Conservation (phyloP, 2,113 vertebrate species). For the Ammodytes marinus region DNA sequence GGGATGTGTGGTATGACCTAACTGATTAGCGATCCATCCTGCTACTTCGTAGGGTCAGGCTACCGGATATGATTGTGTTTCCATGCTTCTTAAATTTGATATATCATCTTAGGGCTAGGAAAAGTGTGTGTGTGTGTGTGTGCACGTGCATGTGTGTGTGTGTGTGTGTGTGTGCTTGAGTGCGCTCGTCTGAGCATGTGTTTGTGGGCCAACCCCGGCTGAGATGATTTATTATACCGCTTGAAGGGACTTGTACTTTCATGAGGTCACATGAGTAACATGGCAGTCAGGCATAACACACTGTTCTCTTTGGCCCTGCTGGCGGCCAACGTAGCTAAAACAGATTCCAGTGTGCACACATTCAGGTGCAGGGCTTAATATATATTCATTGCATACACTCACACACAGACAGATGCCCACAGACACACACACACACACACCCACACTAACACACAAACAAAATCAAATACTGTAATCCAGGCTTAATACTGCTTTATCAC, state of each 20-base stretch:
- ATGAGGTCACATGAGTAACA: constrained; percentile 71
- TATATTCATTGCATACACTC: constrained; percentile 9
- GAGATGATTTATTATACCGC: constrained; percentile 77
- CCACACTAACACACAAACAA: constrained; percentile 2
- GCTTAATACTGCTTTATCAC: constrained; percentile 59
- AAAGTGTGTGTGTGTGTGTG: constrained; percentile 10
- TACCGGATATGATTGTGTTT: constrained; percentile 17
- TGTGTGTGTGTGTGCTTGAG: neutral
- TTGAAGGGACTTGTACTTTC: constrained; percentile 69
- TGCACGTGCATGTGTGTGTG: neutral
- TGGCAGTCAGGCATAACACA: constrained; percentile 59
- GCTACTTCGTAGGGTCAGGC: constrained; percentile 4
- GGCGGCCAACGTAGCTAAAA: constrained; percentile 55
- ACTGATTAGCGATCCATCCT: constrained; percentile 10
- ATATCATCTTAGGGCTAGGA: constrained; percentile 25
- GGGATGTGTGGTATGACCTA: constrained; percentile 9
- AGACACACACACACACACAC: neutral
- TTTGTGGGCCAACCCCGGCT: constrained; percentile 47
- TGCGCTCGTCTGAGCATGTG: constrained; percentile 17
- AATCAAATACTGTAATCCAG: constrained; percentile 59
- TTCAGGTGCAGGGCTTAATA: constrained; percentile 38
- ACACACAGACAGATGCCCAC: neutral
- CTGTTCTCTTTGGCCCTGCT: constrained; percentile 51
- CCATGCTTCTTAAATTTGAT: constrained; percentile 20
- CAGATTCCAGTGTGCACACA: constrained; percentile 38